Base-by-base conservation (phyloP, 1,140 invertebrate species). In the Episyrphus balteatus region DNA sequence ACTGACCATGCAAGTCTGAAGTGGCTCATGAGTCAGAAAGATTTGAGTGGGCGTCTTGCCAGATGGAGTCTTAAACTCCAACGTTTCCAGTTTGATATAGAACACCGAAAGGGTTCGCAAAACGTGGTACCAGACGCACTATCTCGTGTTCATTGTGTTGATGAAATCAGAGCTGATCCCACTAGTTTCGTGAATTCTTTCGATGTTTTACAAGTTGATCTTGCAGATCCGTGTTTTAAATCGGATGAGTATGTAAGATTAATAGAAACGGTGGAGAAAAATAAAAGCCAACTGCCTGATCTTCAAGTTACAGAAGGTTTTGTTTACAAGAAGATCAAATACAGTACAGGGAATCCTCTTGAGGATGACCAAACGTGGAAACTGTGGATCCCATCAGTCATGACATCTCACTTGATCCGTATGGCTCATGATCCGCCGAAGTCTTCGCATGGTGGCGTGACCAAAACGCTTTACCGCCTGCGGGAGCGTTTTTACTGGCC, bases 31-130 rank as follows among this genome's bases (percentile, higher is more conserved):
- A n/a, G n/a, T n/a, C n/a, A n/a, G n/a, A n/a, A n/a, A n/a, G n/a
- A 75, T 43, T 62, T 42, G 40, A 48, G 52, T 33, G 56, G 61
- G 30, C 38, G 59, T 11, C 36, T 61, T 10, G 57, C 61, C 17
- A 47, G 59, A 13, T 66, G 60, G 60, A 54, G 53, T n/a, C 47
- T 66, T 9, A 50, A 58, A 6, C 45, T 57, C 0, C 58, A 59
- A 9, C 13, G 47, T 2, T 66, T 56, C 48, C 50, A 58, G 14
- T 63, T 66, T 42, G 49, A 43, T 5, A 51, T 68, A 36, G 58
- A 56, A 40, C 62, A 66, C 41, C 52, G 57, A 9, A 54, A 56
- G 7, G 61, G 47, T 10, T 18, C 17, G 7, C 52, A 63, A n/a
- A 55, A 63, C 38, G 39, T 60, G 5, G 53, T 61, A 2, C 44